A percentile compares a stretch with the other conserved stretches of the same genome.
Conservation (phyloP, 2,113 vertebrate species). For the Leucosticte australis region DNA sequence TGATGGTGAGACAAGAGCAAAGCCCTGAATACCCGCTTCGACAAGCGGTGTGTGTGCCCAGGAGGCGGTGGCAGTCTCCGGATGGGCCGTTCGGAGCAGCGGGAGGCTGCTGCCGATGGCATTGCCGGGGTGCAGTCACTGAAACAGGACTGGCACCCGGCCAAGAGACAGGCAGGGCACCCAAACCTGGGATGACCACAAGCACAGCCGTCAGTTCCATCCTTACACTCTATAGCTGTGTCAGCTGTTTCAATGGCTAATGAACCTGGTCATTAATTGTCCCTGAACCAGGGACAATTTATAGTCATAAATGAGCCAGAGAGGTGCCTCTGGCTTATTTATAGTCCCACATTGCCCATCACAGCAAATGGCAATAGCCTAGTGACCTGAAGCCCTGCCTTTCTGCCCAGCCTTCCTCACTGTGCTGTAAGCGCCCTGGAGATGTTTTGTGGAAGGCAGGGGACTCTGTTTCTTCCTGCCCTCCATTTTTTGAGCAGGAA, state of each 20-base stretch:
- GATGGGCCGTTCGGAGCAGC: fast-evolving
- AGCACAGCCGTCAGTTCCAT: background rate
- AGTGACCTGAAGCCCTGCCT: background rate
- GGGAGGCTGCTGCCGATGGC: background rate
- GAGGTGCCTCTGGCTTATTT: background rate
- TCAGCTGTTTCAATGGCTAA: background rate
- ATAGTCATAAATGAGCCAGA: too few species aligned
- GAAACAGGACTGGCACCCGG: fast-evolving
- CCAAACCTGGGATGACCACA: background rate
- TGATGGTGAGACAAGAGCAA: background rate
- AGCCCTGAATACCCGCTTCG: background rate
- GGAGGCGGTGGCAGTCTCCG: background rate
- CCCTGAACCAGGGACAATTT: too few species aligned
- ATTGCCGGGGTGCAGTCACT: background rate
- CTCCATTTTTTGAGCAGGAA: background rate
- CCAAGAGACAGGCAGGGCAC: background rate
- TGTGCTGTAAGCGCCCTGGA: fast-evolving
- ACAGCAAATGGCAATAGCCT: fast-evolving
- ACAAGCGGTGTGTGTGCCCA: background rate
- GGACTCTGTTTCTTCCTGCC: fast-evolving
- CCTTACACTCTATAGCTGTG: background rate
- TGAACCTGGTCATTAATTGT: background rate
- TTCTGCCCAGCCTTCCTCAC: background rate
- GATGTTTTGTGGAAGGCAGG: background rate
- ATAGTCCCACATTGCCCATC: background rate